Evolutionary conservation across 2,797 vertebrate species (phyloP).

Genomic region (Tapirus indicus): DNA sequence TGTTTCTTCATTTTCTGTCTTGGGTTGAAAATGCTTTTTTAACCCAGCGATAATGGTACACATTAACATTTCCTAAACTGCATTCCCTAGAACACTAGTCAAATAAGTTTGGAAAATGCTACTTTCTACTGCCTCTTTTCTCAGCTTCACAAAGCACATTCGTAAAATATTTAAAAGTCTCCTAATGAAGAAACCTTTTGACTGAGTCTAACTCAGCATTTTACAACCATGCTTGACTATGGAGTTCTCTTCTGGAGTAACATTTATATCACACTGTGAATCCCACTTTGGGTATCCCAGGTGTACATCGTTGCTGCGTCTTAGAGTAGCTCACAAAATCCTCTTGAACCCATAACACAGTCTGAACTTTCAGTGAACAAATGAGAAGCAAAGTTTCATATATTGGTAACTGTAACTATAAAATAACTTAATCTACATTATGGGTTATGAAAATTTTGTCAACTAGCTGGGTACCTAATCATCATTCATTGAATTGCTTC

Average conservation of each 20-base stretch:
- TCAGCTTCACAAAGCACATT: neutral
- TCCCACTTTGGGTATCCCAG: neutral
- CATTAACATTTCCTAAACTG: neutral
- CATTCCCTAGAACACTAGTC: neutral
- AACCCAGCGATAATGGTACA: neutral
- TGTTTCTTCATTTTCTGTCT: slow-evolving; percentile 24
- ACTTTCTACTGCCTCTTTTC: neutral
- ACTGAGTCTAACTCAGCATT: neutral
- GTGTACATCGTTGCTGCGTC: neutral
- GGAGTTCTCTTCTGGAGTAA: neutral
- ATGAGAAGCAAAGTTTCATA: neutral
- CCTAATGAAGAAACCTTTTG: neutral
- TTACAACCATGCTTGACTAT: neutral
- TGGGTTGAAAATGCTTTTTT: neutral
- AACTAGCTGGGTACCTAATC: neutral
- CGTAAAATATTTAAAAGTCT: neutral
- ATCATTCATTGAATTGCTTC: neutral
- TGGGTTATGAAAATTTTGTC: neutral
- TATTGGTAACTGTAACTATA: neutral
- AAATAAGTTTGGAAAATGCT: slow-evolving; percentile 13
- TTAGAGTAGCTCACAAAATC: neutral
- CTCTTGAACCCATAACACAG: neutral
- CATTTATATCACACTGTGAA: neutral
- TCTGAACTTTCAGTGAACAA: neutral
- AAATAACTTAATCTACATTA: neutral